Base-by-base conservation (phyloP, 2,888 invertebrate species). In the Drosophila austrosaltans region DNA sequence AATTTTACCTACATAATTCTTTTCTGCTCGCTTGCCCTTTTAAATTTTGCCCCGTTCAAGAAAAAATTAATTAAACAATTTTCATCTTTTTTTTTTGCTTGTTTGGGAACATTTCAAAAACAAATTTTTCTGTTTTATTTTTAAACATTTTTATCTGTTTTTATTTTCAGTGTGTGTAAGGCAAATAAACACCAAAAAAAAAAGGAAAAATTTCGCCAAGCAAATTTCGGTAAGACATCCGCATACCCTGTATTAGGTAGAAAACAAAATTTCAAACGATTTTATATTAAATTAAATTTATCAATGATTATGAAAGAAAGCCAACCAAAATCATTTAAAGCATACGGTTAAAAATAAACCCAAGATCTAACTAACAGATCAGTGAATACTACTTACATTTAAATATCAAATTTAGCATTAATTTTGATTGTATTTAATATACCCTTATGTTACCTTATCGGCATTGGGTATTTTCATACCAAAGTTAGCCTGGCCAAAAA, bases 41-140 rank as follows among this genome's bases (percentile, higher is more conserved):
- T 57, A 20, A 44, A 32, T 57, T 64, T 57, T 44, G 4, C 2
- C 16, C 36, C 22, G 25, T 53, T 53, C 48, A 63, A 48, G 59
- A 59, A 58, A 40, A 87, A 85, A 86, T 78, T 88, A 88, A 83
- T 83, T 88, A 83, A 74, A 79, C 75, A 76, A 64, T 44, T 42
- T 57, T 66, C 53, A n/a, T 22, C 3, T 12, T 25, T 25, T 48
- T 22, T 8, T 48, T 48, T 22, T 48, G 22, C 3, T 22, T 10
- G 22, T 22, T 48, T 48, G 48, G 8, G 72, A 77, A 73, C 72
- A 77, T 72, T 66, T 68, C 67, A 66, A 78, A 87, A 80, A 78
- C 68, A 87, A 80, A 88, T 82, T 68, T 48, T 77, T 79, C 67
- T 76, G 59, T 65, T 66, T 75, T 65, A 59, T 66, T 57, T 56